Percentiles rank a stretch among this genome's conserved stretches.
phyloP scores from a whole-genome alignment of 2,113 vertebrate species.

The Sakesphorus luctuosus region DNA sequence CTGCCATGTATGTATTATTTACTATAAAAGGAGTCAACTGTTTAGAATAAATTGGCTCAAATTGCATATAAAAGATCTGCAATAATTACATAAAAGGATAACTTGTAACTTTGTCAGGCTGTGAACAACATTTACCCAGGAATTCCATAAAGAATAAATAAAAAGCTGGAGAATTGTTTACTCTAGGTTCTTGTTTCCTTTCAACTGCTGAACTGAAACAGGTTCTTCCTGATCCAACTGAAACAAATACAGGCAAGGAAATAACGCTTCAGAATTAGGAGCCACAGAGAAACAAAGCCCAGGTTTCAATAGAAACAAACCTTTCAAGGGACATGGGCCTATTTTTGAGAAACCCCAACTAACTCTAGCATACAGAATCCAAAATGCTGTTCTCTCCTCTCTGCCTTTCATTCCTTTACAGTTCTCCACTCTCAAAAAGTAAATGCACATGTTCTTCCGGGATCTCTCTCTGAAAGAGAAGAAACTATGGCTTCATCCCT shows the following conservation, averaged over 20 bases:
- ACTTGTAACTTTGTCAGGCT: not conserved
- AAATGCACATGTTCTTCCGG: not conserved
- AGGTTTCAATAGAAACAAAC: not conserved
- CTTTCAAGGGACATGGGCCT: not conserved
- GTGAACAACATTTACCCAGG: not conserved
- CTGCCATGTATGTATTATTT: not conserved
- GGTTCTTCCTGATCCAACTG: not conserved
- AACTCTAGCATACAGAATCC: not conserved
- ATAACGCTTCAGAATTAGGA: not conserved
- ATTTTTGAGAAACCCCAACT: not conserved
- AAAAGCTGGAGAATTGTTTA: not conserved
- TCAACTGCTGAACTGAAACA: not conserved
- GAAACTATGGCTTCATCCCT: not conserved
- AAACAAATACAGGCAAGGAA: not conserved
- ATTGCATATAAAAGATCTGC: not conserved
- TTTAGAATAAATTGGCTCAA: not conserved
- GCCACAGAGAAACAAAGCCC: not conserved
- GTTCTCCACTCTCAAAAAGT: not conserved
- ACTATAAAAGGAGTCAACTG: not conserved
- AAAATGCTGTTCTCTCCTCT: not conserved
- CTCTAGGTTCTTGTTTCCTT: not conserved
- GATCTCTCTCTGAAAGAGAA: not conserved
- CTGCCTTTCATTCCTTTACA: not conserved
- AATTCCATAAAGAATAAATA: not conserved
- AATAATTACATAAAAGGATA: not conserved